Base-by-base conservation (phyloP, 2,113 vertebrate genomes). In the Peucedramus taeniatus region DNA sequence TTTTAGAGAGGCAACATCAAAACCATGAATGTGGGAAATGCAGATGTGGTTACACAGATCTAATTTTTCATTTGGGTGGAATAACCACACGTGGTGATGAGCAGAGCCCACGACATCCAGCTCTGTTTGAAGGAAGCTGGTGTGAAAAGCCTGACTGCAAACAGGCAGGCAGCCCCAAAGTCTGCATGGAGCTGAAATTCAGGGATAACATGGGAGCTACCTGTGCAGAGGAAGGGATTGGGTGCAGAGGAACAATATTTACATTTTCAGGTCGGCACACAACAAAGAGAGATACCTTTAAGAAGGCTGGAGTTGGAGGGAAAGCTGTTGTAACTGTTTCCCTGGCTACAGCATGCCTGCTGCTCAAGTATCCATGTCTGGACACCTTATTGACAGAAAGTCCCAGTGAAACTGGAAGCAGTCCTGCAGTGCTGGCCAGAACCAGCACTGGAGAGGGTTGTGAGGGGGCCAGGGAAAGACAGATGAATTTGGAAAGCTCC, bases 361-460 rank as follows among this genome's bases (percentile, higher is more conserved):
- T 92, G 92, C 79, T 85, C 79, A 83, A 91, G 94, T 49, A 93
- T 76, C 90, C 78, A 39, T 14, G 75, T 30, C 88, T 50, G 92
- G 90, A 96, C 92, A 95, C 92, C 96, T 95, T 94, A 93, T 95
- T 96, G 89, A 95, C 95, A 97, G 9, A 70, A 93, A 90, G 79
- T 72, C 95, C 90, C 63, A 93, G 78, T 37, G 88, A 93, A 96
- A 95, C 90, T 95, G 95, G 95, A 94, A 95, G 89, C 86, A 28
- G 51, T 63, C 90, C 95, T 69, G 92, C 85, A 64, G 77, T 0
- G 0, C 74, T 94, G 31, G 5, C 61, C 83, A 0, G 63, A 95
- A 96, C 59, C 80, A 33, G 91, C 89, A 5, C 56, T 74, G 56
- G 37, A 81, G 51, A 96, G 53, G 40, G 63, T 18, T 77, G 71